Conservation (phyloP, 2,113 vertebrate genomes). For the Odontophorus gujanensis region DNA sequence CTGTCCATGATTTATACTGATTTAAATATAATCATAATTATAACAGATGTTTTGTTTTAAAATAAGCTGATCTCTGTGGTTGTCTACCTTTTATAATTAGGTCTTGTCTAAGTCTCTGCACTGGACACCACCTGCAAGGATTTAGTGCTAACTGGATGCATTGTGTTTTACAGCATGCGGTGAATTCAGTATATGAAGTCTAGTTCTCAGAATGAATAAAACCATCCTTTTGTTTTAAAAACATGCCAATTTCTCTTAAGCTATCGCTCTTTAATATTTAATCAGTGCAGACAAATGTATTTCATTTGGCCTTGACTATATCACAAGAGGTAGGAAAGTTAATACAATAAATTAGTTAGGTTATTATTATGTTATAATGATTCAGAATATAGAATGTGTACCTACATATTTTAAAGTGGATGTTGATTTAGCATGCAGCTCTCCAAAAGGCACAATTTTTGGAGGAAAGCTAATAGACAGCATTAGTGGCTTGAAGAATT, state of each 20-base stretch:
- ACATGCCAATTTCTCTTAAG: slow-evolving; percentile 48
- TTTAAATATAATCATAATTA: slow-evolving; percentile 6
- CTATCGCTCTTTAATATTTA: slow-evolving; percentile 62
- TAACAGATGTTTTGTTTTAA: slow-evolving; percentile 15
- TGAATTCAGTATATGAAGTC: slow-evolving; percentile 10
- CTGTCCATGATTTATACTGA: neutral
- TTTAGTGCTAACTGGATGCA: neutral
- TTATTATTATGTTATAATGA: neutral
- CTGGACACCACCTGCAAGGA: slow-evolving; percentile 9
- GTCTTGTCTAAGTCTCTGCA: neutral
- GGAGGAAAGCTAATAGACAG: neutral
- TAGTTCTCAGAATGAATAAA: slow-evolving; percentile 35
- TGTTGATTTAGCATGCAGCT: neutral
- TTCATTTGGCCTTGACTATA: slow-evolving; percentile 62
- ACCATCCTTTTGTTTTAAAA: slow-evolving; percentile 60
- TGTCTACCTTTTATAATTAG: neutral
- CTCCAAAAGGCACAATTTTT: slow-evolving; percentile 1
- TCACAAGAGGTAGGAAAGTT: slow-evolving; percentile 43
- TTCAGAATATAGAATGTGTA: slow-evolving; percentile 6
- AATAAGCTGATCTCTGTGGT: neutral
- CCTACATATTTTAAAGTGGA: neutral
- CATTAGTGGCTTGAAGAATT: slow-evolving; percentile 20
- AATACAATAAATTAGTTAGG: slow-evolving; percentile 38
- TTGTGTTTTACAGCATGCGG: neutral
- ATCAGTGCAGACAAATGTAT: slow-evolving; percentile 59